phyloP scores from a whole-genome alignment of 2,888 invertebrate genomes.

The Ormia ochracea region DNA sequence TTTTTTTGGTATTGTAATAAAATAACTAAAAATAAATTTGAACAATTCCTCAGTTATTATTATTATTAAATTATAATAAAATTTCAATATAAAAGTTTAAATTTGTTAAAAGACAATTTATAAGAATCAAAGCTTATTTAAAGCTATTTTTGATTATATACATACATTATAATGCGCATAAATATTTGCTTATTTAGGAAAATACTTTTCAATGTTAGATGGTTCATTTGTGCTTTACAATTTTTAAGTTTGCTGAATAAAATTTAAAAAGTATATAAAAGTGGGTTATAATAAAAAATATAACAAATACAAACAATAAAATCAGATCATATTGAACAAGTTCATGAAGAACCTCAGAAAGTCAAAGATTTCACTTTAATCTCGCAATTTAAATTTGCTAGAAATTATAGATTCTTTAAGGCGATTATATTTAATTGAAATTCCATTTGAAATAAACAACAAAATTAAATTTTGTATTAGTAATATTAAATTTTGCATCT shows the following conservation, averaged over 20 bases:
- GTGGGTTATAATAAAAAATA: not conserved
- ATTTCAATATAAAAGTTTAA: not conserved
- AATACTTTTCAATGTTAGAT: not conserved
- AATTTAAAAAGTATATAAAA: not conserved
- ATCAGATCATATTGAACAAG: not conserved
- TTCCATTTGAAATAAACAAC: not conserved
- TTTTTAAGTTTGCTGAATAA: not conserved
- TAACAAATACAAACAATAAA: not conserved
- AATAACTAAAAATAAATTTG: constrained; percentile 5
- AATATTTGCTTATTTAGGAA: not conserved
- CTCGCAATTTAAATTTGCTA: not conserved
- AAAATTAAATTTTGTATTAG: no score
- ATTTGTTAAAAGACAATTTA: not conserved
- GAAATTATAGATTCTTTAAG: not conserved
- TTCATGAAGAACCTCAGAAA: not conserved
- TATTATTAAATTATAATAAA: not conserved
- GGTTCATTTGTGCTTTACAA: not conserved
- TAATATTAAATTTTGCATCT: no score
- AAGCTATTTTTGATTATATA: not conserved
- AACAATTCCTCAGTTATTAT: not conserved
- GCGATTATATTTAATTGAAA: not conserved
- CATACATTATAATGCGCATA: not conserved
- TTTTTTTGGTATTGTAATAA: not conserved
- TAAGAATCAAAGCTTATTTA: not conserved
- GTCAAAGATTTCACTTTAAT: no score